A percentile compares a stretch with the other conserved stretches of the same genome.
Evolutionary conservation across 2,797 vertebrate genomes (phyloP).

Genomic region (Varecia variegata): DNA sequence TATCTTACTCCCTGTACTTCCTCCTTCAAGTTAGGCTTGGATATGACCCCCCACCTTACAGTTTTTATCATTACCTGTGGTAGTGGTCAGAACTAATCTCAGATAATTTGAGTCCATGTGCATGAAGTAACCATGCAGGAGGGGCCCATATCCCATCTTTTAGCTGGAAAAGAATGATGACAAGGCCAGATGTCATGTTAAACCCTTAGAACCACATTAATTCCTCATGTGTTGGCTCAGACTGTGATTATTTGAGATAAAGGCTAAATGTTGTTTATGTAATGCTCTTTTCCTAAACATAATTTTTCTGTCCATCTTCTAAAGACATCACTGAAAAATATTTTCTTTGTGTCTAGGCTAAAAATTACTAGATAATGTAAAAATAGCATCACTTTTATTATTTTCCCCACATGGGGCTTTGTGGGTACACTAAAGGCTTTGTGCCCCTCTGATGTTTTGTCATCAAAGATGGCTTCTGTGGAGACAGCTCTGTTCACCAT

Average conservation of each 20-base stretch:
- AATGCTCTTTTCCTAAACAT: background rate
- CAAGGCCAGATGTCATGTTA: background rate
- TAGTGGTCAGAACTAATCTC: background rate
- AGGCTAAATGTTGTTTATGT: background rate
- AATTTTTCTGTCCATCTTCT: background rate
- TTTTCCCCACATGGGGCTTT: background rate
- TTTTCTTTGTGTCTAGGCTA: background rate
- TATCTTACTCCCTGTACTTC: background rate
- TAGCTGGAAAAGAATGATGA: background rate
- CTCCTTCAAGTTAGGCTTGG: background rate
- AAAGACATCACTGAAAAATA: background rate
- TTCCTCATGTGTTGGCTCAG: background rate
- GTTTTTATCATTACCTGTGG: background rate
- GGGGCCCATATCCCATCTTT: background rate
- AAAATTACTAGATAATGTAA: background rate
- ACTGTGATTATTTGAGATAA: background rate
- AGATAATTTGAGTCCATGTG: background rate
- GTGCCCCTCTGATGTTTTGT: background rate
- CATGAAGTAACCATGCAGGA: background rate
- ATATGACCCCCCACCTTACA: background rate
- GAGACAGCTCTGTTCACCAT: background rate
- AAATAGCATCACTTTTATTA: background rate
- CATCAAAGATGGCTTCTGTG: background rate
- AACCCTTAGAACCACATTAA: background rate
- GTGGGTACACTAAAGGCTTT: background rate